A percentile compares a stretch with the other conserved stretches of the same genome.
Conservation (phyloP, 2,888 invertebrate genomes). For the Podabrus alpinus region DNA sequence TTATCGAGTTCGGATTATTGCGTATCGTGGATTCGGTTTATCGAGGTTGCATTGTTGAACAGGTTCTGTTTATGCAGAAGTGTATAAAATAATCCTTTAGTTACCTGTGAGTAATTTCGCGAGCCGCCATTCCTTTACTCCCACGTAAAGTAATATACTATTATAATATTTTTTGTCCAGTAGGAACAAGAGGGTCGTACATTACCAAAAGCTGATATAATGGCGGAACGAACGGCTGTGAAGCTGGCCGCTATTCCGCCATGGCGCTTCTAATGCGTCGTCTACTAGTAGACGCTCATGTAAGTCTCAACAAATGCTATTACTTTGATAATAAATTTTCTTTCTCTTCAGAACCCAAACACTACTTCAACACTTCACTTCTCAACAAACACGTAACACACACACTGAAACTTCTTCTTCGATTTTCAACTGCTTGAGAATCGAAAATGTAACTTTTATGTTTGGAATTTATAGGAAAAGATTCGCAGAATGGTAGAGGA, state of each 20-base stretch:
- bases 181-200: neutral
- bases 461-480: constrained; percentile 46
- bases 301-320: constrained; percentile 49
- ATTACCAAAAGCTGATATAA: constrained; percentile 3
- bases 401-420: neutral
- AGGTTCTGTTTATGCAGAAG: too few relatives aligned
- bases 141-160: too few relatives aligned
- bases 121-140: too few relatives aligned
- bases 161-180: neutral
- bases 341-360: neutral
- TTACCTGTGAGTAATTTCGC: too few relatives aligned
- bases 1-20: too few relatives aligned
- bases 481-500: constrained; percentile 85
- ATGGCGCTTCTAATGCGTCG: constrained; percentile 87
- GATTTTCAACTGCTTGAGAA: neutral
- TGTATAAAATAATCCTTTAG: too few relatives aligned
- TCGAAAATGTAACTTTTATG: neutral
- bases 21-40: too few relatives aligned
- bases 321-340: neutral
- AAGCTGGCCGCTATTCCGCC: constrained; percentile 68
- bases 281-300: constrained; percentile 85
- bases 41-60: too few relatives aligned
- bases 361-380: neutral
- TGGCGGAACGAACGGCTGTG: constrained; percentile 25
- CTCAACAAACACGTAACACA: neutral